Base-by-base conservation (phyloP, 30 jellyfish, hydroid and myxozoan species). In the Mastigias papua region DNA sequence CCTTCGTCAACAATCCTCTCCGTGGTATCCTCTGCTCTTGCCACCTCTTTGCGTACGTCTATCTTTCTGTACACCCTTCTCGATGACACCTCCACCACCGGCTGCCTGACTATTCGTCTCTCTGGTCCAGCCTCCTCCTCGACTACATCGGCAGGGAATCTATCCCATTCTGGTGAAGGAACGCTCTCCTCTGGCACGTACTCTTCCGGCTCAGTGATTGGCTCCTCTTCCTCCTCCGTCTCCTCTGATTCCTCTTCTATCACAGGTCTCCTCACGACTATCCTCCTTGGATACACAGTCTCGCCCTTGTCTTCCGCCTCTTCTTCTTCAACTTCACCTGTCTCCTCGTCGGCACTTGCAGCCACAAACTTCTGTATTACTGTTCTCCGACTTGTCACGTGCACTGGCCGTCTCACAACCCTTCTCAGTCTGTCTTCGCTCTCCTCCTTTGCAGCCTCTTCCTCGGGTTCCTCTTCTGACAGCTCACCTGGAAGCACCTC, bases 321-420 rank as follows among this genome's bases (percentile, higher is more conserved):
- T 23, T 73, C 97, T 42, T 87, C 78, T 79, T 63, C 79, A 34
- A 5, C 87, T 50, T 27, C 78, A 71, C 79, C 73, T 16, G 3
- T 70, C 19, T 81, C 94, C 19, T 69, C 50, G 37, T 93, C 97
- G 66, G 69, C 87, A 25, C 95, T 68, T 16, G 89, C 80, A 74
- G 89, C 89, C 61, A 81, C 91, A 28, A 62, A 34, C 65, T 75
- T 75, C 57, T 90, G 57, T 19, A 80, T 73, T 25, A 81, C 91
- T 20, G 94, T 89, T 61, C 86, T 81, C 48, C 89, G 81, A 49
- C 86, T 80, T 35, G 95, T 81, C 91, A 79, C 77, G 62, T 35
- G 82, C 68, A 89, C 85, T 29, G 97, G 94, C 73, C 91, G 49
- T 48, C 94, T 71, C 28, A 81, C 95, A 42, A 81, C 90, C 64